Evolutionary conservation across 2,888 invertebrate genomes (phyloP).

Genomic region (Drosophila lacicola): DNA sequence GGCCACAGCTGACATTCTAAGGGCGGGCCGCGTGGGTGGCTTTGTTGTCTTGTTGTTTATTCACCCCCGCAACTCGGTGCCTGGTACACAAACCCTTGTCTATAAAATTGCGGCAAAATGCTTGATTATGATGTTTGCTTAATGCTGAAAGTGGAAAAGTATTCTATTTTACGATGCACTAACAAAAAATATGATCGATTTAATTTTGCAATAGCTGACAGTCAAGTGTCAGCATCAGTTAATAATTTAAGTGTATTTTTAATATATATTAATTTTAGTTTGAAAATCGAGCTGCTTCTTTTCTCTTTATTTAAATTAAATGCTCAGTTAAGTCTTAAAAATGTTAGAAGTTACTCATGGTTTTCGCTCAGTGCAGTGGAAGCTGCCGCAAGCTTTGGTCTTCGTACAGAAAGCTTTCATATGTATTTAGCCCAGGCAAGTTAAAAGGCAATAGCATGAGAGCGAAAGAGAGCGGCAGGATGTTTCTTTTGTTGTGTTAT

Average conservation of each 20-base stretch:
- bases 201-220: too few relatives aligned
- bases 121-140: slow-evolving; percentile 71
- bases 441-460: slow-evolving; percentile 59
- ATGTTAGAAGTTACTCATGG: background rate
- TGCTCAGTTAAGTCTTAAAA: background rate
- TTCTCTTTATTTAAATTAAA: background rate
- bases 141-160: slow-evolving; percentile 56
- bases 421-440: slow-evolving; percentile 42
- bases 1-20: slow-evolving; percentile 36
- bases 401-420: slow-evolving; percentile 39
- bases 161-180: slow-evolving; percentile 52
- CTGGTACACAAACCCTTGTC: slow-evolving; percentile 29
- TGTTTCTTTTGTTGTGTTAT: slow-evolving; percentile 56
- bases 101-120: slow-evolving; percentile 60
- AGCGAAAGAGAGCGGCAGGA: slow-evolving; percentile 17
- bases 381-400: slow-evolving; percentile 40
- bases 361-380: slow-evolving; percentile 34
- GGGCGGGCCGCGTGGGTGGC: slow-evolving; percentile 46
- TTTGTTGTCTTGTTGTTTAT: slow-evolving; percentile 25
- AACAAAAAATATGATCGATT: background rate
- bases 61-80: slow-evolving; percentile 8
- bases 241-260: too few relatives aligned
- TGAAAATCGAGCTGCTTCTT: background rate
- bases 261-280: too few relatives aligned
- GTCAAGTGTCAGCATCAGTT: too few relatives aligned